Evolutionary conservation across 2,113 vertebrate species (phyloP).

Genomic region (Petrocephalus zakoni): DNA sequence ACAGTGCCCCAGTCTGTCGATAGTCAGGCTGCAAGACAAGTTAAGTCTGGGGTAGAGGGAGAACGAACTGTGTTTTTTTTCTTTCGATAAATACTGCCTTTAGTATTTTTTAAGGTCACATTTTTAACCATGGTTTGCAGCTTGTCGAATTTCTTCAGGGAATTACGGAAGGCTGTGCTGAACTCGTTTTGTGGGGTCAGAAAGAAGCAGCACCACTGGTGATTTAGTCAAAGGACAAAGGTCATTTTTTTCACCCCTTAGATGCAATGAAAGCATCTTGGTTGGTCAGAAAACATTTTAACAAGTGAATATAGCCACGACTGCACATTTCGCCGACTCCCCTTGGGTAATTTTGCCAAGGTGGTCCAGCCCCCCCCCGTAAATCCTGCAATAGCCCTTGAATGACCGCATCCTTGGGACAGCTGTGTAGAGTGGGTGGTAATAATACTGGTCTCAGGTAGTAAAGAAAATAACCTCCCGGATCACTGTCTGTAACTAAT

Average conservation of each 20-base stretch:
- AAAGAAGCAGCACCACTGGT: background rate
- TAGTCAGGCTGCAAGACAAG: background rate
- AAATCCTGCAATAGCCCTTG: background rate
- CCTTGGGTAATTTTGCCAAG: background rate
- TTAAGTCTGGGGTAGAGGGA: background rate
- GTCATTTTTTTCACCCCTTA: background rate
- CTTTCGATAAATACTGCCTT: background rate
- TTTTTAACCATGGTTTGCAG: background rate
- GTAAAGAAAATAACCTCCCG: background rate
- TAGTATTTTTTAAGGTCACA: background rate
- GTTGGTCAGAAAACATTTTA: background rate
- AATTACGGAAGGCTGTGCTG: background rate
- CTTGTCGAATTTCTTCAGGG: conserved; percentile 23
- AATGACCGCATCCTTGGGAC: background rate
- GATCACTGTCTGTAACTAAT: background rate
- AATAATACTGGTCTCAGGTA: background rate
- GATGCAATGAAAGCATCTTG: background rate
- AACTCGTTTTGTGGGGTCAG: background rate
- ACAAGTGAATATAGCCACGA: background rate
- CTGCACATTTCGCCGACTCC: background rate
- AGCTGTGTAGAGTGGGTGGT: background rate
- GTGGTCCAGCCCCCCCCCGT: background rate
- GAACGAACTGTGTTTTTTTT: background rate
- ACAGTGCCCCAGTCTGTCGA: background rate
- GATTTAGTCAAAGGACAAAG: background rate